Base-by-base conservation (phyloP, 1,140 invertebrate species). In the Leguminivora glycinivorella region DNA sequence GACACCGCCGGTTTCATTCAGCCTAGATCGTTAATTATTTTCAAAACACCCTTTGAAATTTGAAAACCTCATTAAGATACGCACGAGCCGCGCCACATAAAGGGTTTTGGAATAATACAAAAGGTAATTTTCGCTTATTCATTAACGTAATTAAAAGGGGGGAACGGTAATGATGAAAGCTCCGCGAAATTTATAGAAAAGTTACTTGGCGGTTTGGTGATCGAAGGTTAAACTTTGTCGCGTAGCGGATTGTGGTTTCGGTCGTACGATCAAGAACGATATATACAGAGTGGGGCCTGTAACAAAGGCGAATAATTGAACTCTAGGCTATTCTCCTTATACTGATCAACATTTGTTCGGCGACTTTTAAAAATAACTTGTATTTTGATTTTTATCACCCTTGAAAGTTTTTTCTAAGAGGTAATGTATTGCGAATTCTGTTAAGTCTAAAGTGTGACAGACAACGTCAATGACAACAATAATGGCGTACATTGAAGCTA, bases 111-210 rank as follows among this genome's bases (percentile, higher is more conserved):
- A 78, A 83, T 76, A 77, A 80, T 76, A 85, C 82, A 83, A 83
- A 82, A 83, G 80, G 78, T 81, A 82, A 85, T 84, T 81, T 85
- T 83, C 78, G 83, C 83, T 85, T 83, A 83, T 82, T 85, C 83
- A 85, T 79, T 83, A 79, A 81, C 70, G 80, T 83, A 82, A 83
- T 84, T 84, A 83, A 83, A 83, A 81, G 58, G 73, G 78, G 78
- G 72, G 67, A 69, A 72, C 71, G 77, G 75, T 81, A 80, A 82
- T 82, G 80, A 82, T 80, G 80, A 74, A 22, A 72, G 71, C 75
- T 71, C 56, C 24, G 56, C 58, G 66, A 78, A 81, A 81, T 79
- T 81, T 76, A 77, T 77, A 79, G 72, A 56, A 79, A 72, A 76
- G 72, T 78, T 75, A 75, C 70, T 63, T 68, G 68, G 68, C 67